Conservation (phyloP, 2,888 invertebrate species). For the Cheilosia scutellata region DNA sequence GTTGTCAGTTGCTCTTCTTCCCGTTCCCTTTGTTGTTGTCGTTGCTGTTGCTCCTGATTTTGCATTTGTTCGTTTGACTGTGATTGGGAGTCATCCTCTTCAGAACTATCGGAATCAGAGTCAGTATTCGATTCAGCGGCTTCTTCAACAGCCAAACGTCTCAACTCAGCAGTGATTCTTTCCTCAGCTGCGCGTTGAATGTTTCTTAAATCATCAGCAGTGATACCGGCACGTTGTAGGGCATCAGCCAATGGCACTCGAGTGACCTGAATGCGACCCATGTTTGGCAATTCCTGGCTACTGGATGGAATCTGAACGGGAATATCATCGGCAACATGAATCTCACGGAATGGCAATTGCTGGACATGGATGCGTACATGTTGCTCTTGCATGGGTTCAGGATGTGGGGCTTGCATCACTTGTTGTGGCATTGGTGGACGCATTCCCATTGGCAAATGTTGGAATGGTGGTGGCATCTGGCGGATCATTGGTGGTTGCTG, state of each 20-base stretch:
- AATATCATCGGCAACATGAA: constrained; percentile 83
- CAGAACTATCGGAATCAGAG: constrained; percentile 79
- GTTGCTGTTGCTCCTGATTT: constrained; percentile 75
- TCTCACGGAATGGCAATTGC: constrained; percentile 84
- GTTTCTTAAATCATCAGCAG: constrained; percentile 83
- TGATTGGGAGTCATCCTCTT: constrained; percentile 79
- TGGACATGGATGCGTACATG: constrained; percentile 84
- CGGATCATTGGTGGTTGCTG: constrained; percentile 81
- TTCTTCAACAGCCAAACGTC: constrained; percentile 82
- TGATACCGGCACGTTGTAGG: constrained; percentile 83
- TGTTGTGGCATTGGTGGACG: constrained; percentile 83
- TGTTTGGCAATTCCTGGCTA: constrained; percentile 79
- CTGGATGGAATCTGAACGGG: constrained; percentile 81
- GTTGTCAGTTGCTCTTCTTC: constrained; percentile 71
- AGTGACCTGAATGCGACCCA: constrained; percentile 80
- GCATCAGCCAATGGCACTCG: constrained; percentile 83
- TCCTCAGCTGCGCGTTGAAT: constrained; percentile 84
- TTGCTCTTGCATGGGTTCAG: constrained; percentile 82
- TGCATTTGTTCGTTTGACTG: constrained; percentile 77
- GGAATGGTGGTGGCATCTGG: constrained; percentile 82
- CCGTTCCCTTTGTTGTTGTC: constrained; percentile 81
- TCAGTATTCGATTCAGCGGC: constrained; percentile 80
- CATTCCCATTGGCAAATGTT: constrained; percentile 82
- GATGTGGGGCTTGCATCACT: constrained; percentile 84
- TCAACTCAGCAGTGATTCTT: constrained; percentile 83